Evolutionary conservation across 2,797 vertebrate species (phyloP).

Genomic region (Uromys caudimaculatus): DNA sequence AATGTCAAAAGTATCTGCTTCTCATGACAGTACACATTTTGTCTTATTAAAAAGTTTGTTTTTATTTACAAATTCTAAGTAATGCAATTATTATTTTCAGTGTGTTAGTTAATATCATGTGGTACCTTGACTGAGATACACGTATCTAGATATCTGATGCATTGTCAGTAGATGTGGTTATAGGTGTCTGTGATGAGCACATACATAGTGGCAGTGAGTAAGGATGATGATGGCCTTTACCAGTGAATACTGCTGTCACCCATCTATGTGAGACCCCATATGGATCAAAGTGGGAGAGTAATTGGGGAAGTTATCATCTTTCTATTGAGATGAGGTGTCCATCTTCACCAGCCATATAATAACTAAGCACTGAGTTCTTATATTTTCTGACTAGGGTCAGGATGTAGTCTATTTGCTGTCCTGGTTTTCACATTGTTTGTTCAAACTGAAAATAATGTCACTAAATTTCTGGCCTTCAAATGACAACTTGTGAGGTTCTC

Average conservation of each 20-base stretch:
- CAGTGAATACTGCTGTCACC: too few species aligned
- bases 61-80: constrained; percentile 28
- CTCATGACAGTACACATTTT: neutral
- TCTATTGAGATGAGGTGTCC: neutral
- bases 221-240: neutral
- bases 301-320: neutral
- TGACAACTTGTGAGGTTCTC: neutral
- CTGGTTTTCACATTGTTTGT: neutral
- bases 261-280: neutral
- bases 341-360: neutral
- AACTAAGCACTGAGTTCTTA: neutral
- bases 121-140: neutral
- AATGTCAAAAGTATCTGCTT: neutral
- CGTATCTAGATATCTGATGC: neutral
- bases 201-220: neutral
- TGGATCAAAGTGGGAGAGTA: neutral
- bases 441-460: neutral
- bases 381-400: neutral
- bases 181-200: neutral
- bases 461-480: neutral
- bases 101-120: neutral
- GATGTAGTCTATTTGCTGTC: neutral
- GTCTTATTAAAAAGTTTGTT: neutral
- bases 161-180: neutral
- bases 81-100: neutral